Evolutionary conservation across 2,113 vertebrate species (phyloP), one percentile per base, ranked within the genome.

Genomic region (Pan paniscus): DNA sequence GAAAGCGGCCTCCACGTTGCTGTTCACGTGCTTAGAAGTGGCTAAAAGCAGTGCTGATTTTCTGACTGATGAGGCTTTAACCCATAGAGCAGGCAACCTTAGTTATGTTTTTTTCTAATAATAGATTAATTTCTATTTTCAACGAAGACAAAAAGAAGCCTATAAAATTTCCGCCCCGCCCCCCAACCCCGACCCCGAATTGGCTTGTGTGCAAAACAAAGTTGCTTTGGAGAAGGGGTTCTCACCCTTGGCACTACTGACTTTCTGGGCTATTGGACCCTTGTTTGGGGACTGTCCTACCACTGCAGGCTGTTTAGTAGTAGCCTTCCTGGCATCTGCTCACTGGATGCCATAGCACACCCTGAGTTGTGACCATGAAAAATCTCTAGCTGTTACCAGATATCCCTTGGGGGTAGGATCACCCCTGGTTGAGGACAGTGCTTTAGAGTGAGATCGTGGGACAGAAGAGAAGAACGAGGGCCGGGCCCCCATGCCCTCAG

Each of bases 171-270:
- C 50, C 13, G 40, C 50, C 50, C 17, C 1, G 0, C 50, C 5
- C 16, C 12, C 12, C 35, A 5, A 5, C 43, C 43, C 43, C 43
- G 40, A 43, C 43, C 43, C 61, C 55, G 27, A 84, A 88, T 23
- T 70, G 85, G 32, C 23, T 92, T 95, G 80, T 76, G n/a, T 72
- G 57, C 8, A 30, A 43, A 59, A n/a, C 2, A 18, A 50, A 43
- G 17, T 70, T 76, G 81, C 75, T 78, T 83, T 68, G 0, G 23
- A 35, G 81, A 12, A 38, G 46, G 23, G 3, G 59, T 92, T 67
- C 52, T 72, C 11, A 2, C 0, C 10, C 86, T 20, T 0, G 1
- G 38, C 18, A 1, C 57, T 46, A 0, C 1, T 23, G 67, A 61
- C 72, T 5, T 64, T 18, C 50, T 27, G 90, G 43, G 57, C 82